Base-by-base conservation (phyloP, 1,140 invertebrate species). In the Drosophila kohkoa region DNA sequence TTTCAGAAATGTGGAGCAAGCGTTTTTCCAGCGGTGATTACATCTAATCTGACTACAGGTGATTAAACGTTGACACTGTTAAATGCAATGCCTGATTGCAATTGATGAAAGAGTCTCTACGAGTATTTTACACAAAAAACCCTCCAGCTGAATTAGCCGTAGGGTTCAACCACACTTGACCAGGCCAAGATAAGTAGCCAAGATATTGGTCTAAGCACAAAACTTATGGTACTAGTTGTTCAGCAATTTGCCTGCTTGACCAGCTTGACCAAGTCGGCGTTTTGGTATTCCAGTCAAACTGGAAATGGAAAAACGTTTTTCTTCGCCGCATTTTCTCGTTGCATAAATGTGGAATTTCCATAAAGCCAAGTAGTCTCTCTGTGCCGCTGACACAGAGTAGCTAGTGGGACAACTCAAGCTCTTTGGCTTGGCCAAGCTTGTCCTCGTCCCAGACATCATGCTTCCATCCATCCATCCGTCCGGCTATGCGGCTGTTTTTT, bases 321-420 rank as follows among this genome's bases (percentile, higher is more conserved):
- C 77, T 72, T 85, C 35, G 77, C 57, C 71, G 77, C 49, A 74
- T 85, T 85, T 85, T 85, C 81, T 68, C 25, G 64, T 85, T 85
- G 79, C 75, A 79, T 86, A 81, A 85, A 78, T 69, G 71, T 81
- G 81, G 81, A 86, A 86, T 86, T 85, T 81, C 78, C 81, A 86
- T 85, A 81, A 80, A 75, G 52, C 63, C 51, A 13, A 32, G 10
- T 10, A 7, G 35, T 10, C 35, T 41, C 58, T 30, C 63, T 74
- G 76, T 68, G 72, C 71, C 62, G 76, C 79, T 81, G 79, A 81
- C 79, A 81, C 71, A 78, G 63, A 81, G 41, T 43, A 7, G 41
- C 41, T 52, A 16, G 45, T 7, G 3, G 15, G 35, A 25, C 10
- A 68, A 10, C 15, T 43, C 46, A 48, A 62, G 35, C 20, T 25